Base-by-base conservation (phyloP, 2,797 vertebrate species). In the Sebastes glaucus region DNA sequence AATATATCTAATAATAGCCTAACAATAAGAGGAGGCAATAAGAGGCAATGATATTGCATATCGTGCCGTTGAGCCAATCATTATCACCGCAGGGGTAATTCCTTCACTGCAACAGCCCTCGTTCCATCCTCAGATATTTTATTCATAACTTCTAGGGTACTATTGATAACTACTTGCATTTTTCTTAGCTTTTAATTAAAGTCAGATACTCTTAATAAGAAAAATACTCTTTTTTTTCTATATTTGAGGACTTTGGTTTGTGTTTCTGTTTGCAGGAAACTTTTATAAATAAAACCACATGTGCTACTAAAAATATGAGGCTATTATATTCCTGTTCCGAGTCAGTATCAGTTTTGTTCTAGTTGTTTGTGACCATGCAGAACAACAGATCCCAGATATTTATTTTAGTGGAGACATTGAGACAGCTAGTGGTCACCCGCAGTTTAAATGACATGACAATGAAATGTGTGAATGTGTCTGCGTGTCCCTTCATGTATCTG, bases 331-430 rank as follows among this genome's bases (percentile, higher is more conserved):
- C 57, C 57, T 62, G 61, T 57, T 64, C 4, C 71, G 2, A 55
- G 67, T 79, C 81, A 77, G 25, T 11, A 53, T 61, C 11, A 49
- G 16, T 60, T 60, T 71, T 38, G 30, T 23, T 55, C 49, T 32
- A 22, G 42, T 11, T 60, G 30, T 59, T 77, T 71, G 74, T 75
- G 70, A 35, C 46, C 2, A 25, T 11, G 23, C 27, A 1, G 10
- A 78, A 77, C 30, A 82, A 77, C 62, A 77, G 27, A 72, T 53
- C 23, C 35, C 53, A 78, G 14, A 78, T 59, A 64, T 35, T 69
- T 59, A 60, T 35, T 69, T 60, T 52, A 14, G 53, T 28, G 68
- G 77, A 72, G 71, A 77, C 74, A 59, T 2, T 32, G 25, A 11
- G 46, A 55, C 18, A 42, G 71, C 68, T 70, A 11, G 27, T 67